Evolutionary conservation across 2,113 vertebrate genomes (phyloP), one percentile per base, ranked within the genome.

Genomic region (Ammospiza nelsoni): DNA sequence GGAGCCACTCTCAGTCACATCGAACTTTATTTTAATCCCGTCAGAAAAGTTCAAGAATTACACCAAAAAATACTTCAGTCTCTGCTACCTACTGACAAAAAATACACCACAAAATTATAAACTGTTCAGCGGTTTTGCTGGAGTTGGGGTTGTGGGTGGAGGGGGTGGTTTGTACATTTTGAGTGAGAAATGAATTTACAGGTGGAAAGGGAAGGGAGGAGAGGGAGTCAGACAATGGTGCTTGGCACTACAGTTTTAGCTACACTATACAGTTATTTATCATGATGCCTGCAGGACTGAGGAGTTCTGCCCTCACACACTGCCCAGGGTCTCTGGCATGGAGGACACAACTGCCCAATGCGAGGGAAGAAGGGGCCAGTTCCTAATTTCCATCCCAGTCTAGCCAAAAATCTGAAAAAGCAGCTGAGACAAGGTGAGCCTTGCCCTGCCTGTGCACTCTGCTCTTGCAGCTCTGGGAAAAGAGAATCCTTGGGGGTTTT

Each of bases 51-150:
- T 97, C 97, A 98, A 98, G 98, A 98, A 96, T 97, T 98, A 98
- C 98, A 98, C 98, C 98, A 98, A 98, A 98, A 98, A 98, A 98
- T 98, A 98, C 98, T 98, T 98, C 97, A 98, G 98, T 98, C 98
- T 98, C 97, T 98, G 97, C 98, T 98, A 98, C 97, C 98, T 98
- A 98, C 98, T 97, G 97, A 98, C 98, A 98, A 98, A 98, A 97
- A 98, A 97, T 98, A 98, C 98, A 98, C 97, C 98, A 98, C 98
- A 90, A 96, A 98, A 97, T 98, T 98, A 98, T 97, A 98, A 98
- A 98, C 97, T 97, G 94, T 95, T 98, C 97, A 97, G 97, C 95
- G 76, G 95, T 97, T 77, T 92, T 48, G 97, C 97, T 93, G 97
- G 95, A 97, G 96, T 96, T 84, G 10, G 69, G 86, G 91, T 57